Evolutionary conservation across 2,113 vertebrate species (phyloP).

Genomic region (Tragelaphus imberbis): DNA sequence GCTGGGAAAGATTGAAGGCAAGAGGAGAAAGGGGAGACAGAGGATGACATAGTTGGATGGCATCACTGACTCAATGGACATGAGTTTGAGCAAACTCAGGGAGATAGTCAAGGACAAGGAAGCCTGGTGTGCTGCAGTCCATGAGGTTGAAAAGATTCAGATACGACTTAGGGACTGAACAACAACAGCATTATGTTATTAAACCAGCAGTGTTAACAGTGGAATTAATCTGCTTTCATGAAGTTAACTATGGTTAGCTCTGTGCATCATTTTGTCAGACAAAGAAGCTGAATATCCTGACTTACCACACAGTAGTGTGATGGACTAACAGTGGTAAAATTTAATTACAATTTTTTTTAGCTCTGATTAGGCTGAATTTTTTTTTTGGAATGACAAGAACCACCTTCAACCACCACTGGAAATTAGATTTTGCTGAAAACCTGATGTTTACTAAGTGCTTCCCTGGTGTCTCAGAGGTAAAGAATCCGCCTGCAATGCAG

Average conservation of each 20-base stretch:
- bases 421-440: not conserved
- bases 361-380: not conserved
- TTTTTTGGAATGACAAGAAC: not conserved
- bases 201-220: not conserved
- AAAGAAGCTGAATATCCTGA: not conserved
- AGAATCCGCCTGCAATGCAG: too few relatives aligned
- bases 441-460: not conserved
- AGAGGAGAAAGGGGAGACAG: not conserved
- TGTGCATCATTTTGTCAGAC: not conserved
- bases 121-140: not conserved
- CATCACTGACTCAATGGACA: not conserved
- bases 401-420: not conserved
- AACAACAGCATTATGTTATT: not conserved
- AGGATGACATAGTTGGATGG: not conserved
- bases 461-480: too few relatives aligned
- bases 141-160: not conserved
- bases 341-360: not conserved
- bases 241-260: not conserved
- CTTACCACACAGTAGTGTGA: not conserved
- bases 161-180: not conserved
- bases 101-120: not conserved
- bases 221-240: not conserved
- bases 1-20: not conserved
- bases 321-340: not conserved
- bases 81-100: not conserved